Conservation (phyloP, 2,113 vertebrate genomes). For the Polyodon spathula region DNA sequence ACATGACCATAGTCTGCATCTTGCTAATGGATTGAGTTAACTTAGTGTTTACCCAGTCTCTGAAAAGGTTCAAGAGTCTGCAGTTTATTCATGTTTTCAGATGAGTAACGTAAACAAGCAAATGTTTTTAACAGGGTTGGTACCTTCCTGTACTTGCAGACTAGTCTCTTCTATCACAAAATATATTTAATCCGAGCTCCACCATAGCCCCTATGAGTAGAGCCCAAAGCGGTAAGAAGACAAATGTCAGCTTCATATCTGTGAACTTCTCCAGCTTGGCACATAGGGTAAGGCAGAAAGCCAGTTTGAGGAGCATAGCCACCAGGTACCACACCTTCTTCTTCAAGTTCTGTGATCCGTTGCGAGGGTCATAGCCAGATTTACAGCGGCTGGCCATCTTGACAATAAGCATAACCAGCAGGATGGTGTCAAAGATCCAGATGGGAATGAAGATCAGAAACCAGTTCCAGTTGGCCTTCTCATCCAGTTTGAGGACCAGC, state of each 20-base stretch:
- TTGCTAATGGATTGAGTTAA: no score
- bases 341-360: conserved; percentile 76
- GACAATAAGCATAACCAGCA: conserved; percentile 82
- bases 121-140: no score
- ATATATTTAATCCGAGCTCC: conserved; percentile 81
- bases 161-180: conserved; percentile 76
- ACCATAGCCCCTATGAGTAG: conserved; percentile 75
- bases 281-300: conserved; percentile 83
- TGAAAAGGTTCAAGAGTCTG: no score
- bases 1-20: no score
- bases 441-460: conserved; percentile 90
- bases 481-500: conserved; percentile 87
- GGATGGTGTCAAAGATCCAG: conserved; percentile 89
- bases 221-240: conserved; percentile 84
- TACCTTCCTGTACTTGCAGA: neutral
- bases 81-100: no score
- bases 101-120: no score
- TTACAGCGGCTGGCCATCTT: conserved; percentile 89
- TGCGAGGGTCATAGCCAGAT: conserved; percentile 77
- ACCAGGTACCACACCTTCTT: conserved; percentile 82
- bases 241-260: conserved; percentile 66
- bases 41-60: no score
- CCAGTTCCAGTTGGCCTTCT: conserved; percentile 92
- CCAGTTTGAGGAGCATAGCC: conserved; percentile 82
- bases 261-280: conserved; percentile 76